phyloP scores from a whole-genome alignment of 2,797 vertebrate genomes.

The Gadopsis bispinosus region DNA sequence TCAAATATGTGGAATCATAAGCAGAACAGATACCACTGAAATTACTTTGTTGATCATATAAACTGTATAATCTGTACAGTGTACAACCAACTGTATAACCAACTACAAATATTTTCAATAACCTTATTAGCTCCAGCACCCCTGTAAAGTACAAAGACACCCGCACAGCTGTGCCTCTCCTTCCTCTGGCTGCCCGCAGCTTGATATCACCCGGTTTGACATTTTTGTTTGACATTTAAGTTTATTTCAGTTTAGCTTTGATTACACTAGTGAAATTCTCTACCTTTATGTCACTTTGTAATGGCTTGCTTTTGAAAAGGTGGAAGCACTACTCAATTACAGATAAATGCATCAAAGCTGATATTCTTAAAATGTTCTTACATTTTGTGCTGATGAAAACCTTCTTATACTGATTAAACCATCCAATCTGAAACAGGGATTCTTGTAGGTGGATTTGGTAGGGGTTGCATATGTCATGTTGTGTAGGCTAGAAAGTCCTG shows the following conservation, averaged over 20 bases:
- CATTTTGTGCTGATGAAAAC: not conserved
- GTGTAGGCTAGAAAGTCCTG: constrained; percentile 33
- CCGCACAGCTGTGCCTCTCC: constrained; percentile 38
- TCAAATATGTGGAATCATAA: constrained; percentile 18
- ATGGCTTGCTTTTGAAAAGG: constrained; percentile 23
- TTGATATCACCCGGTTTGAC: constrained; percentile 64
- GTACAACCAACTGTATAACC: no score
- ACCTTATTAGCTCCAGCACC: constrained; percentile 56
- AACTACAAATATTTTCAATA: constrained; percentile 40
- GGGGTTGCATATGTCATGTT: not conserved
- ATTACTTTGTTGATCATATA: constrained; percentile 5
- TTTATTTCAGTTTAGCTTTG: constrained; percentile 63
- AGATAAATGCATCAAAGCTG: constrained; percentile 22
- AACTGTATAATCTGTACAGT: not conserved
- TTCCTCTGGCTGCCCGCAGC: constrained; percentile 55
- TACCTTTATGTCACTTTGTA: constrained; percentile 33
- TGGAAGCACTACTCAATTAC: constrained; percentile 15
- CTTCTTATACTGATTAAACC: not conserved
- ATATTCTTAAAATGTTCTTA: not conserved
- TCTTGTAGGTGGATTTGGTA: not conserved
- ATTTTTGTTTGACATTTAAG: constrained; percentile 73
- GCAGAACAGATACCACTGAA: constrained; percentile 2
- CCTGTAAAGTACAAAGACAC: constrained; percentile 67
- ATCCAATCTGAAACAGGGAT: not conserved
- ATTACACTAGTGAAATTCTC: constrained; percentile 29